Conservation (phyloP, 2,888 invertebrate species). For the Meghimatium bilineatum region DNA sequence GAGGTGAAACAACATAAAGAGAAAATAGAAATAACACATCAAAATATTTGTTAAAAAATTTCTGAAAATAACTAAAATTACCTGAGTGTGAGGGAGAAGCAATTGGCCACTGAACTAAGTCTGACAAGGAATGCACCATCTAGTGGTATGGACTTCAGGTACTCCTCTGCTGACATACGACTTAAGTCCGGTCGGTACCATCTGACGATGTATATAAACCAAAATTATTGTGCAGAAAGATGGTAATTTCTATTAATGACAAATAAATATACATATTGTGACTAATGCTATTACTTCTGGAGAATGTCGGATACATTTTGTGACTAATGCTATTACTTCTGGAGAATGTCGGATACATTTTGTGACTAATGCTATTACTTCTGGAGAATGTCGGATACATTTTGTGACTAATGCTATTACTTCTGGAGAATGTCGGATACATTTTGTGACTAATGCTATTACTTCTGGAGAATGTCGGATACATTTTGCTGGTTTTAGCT, state of each 20-base stretch:
- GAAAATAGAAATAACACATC: background rate
- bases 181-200: constrained; percentile 94
- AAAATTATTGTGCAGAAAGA: background rate
- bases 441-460: no score
- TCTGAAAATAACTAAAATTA: constrained; percentile 75
- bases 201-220: constrained; percentile 57
- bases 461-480: no score
- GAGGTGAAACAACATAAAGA: no score
- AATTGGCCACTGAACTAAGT: constrained; percentile 90
- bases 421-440: no score
- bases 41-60: background rate
- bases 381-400: no score
- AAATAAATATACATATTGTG: no score
- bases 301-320: background rate
- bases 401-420: no score
- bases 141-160: constrained; percentile 87
- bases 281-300: background rate
- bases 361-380: no score
- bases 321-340: no score
- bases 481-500: no score
- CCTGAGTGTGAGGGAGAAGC: constrained; percentile 92
- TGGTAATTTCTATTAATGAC: background rate
- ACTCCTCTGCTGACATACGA: constrained; percentile 90
- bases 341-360: no score
- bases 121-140: constrained; percentile 97